Evolutionary conservation across 2,888 invertebrate species (phyloP).

Genomic region (Clitarchus hookeri): DNA sequence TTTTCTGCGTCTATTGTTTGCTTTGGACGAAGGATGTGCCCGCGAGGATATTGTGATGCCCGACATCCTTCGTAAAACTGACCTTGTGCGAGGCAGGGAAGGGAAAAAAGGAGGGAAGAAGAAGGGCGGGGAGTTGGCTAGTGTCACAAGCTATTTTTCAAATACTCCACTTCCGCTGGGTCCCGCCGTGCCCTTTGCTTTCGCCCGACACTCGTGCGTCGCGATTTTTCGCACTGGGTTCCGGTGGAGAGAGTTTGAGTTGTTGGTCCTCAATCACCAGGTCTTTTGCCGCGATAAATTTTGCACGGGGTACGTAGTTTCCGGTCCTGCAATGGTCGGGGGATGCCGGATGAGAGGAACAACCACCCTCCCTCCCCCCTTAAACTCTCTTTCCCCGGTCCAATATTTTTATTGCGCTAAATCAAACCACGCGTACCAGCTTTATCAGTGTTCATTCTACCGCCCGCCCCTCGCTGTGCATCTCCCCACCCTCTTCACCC

Average conservation of each 20-base stretch:
- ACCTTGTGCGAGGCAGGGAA: not conserved
- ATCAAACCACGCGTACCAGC: not conserved
- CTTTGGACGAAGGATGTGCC: no score
- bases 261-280: not conserved
- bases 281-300: conserved; percentile 14
- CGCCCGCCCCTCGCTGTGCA: not conserved
- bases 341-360: not conserved
- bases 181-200: not conserved
- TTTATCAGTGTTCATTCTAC: not conserved
- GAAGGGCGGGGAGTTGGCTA: not conserved
- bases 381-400: not conserved
- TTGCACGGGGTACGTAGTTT: not conserved
- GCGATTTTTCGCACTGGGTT: not conserved
- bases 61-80: no score
- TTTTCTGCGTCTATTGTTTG: no score
- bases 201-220: not conserved
- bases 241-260: not conserved
- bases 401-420: not conserved
- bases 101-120: not conserved
- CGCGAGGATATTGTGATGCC: no score
- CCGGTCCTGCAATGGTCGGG: not conserved
- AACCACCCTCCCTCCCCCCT: not conserved
- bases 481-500: not conserved
- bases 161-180: not conserved
- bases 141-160: not conserved